Evolutionary conservation across 2,797 vertebrate species (phyloP), one percentile per base, ranked within the genome.

Genomic region (Lacerta agilis): DNA sequence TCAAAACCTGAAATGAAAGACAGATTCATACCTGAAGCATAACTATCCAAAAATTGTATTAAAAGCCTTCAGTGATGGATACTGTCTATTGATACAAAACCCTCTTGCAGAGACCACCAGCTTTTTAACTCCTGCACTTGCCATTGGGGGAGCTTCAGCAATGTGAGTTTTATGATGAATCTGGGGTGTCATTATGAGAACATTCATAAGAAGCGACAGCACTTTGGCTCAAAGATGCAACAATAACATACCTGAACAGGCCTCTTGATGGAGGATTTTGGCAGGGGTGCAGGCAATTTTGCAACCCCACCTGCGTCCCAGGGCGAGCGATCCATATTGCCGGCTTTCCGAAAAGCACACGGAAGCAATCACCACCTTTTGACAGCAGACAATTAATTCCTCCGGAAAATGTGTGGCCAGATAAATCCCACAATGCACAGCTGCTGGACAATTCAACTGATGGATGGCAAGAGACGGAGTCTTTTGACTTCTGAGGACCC

Each of bases 181-280:
- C 36, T 20, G 82, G 13, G 67, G 73, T 27, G n/a, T 49, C 75
- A 25, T 36, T 33, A 79, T 15, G 49, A 61, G 64, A 29, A 77
- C 58, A 27, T 83, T 88, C 87, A 88, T 83, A 64, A 85, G 49
- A 85, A 82, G 72, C 78, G 89, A 85, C 86, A 82, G 73, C 15
- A n/a, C 71, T 38, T 85, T 90, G 89, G 89, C 89, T 78, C 72
- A 20, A 20, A 18, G 15, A 33, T 15, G 33, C 38, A 29, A 18
- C 66, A 64, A 41, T 13, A 73, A 58, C 25, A 23, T 64, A 78
- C 89, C 83, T 86, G 79, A 49, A 20, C 55, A 29, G 83, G n/a
- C 43, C 33, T 20, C 25, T 55, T 41, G 73, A 79, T n/a, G 66
- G 25, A 79, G 27, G 13, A 71, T 71, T 11, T 77, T 90, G 90